phyloP scores from a whole-genome alignment of 2,797 vertebrate species.

The Denticeps clupeoides region DNA sequence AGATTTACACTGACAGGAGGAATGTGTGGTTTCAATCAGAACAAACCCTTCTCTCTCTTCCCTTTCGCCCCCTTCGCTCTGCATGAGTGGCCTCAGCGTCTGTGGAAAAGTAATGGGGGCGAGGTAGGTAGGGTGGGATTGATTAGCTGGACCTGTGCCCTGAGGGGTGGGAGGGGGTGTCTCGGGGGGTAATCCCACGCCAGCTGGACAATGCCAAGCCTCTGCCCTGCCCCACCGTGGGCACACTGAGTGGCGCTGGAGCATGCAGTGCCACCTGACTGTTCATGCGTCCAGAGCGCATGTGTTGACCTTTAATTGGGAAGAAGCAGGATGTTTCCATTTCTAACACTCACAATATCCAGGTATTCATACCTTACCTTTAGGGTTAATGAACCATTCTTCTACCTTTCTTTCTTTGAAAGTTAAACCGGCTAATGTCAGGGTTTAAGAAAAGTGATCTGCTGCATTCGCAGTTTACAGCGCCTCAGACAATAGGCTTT shows the following conservation, averaged over 20 bases:
- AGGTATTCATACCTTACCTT: too few species aligned
- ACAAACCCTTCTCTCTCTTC: constrained; percentile 10
- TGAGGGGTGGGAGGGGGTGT: constrained; percentile 1
- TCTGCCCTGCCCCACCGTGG: background rate
- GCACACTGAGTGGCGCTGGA: background rate
- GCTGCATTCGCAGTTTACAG: background rate
- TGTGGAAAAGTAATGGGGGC: too few species aligned
- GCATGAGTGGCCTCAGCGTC: constrained; percentile 4
- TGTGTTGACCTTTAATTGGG: too few species aligned
- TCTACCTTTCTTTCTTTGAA: too few species aligned
- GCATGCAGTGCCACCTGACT: too few species aligned
- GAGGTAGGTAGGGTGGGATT: too few species aligned
- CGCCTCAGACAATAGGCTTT: background rate
- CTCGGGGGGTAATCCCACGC: constrained; percentile 1
- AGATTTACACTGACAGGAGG: constrained; percentile 28
- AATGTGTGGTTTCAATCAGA: constrained; percentile 32
- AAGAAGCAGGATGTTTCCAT: too few species aligned
- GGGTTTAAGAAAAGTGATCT: background rate
- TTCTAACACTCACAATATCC: too few species aligned
- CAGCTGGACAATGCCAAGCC: background rate
- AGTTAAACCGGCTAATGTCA: background rate
- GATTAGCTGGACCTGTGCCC: constrained; percentile 18
- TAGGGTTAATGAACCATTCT: too few species aligned
- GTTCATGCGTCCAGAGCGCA: too few species aligned
- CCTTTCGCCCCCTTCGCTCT: background rate